Evolutionary conservation across 2,888 invertebrate genomes (phyloP), one percentile per base, ranked within the genome.

Genomic region (Drosophila bunnanda): DNA sequence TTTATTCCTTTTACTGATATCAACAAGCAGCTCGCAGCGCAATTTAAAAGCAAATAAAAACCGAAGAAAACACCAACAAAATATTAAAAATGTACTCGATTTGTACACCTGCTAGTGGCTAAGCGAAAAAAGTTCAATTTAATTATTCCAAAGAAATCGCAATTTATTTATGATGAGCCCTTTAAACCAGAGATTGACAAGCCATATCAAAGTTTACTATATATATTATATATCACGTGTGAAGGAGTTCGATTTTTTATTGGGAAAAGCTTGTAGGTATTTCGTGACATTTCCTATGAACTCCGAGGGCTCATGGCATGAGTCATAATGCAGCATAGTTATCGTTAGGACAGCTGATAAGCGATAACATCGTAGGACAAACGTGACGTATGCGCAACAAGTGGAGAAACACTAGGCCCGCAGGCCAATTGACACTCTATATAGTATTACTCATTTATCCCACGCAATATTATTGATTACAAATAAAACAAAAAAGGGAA

Each of bases 301-400:
- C 46, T 54, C 15, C 22, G 17, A 17, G 28, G 46, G 46, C 6
- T 17, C 12, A 28, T 15, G 12, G 1, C 3, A 13, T 64, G 67
- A 66, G 44, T 66, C 66, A 66, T 17, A 8, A 22, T 38, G 17
- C n/a, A 32, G 12, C 17, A 17, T 25, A 43, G 8, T 13, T 25
- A 13, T 46, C 20, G n/a, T 20, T 44, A 17, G 50, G 41, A 67
- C 48, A 39, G n/a, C 20, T 32, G 69, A 30, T 69, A 41, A 17
- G 41, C 50, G 70, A 69, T 68, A 67, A 67, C 39, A 17, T 50
- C 68, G 30, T 34, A 25, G 8, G 70, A 48, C 50, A 57, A 52
- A 68, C 50, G 4, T 68, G 69, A 68, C 69, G 69, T 69, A 68
- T 68, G 52, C 25, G 58, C 69, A 67, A 66, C 66, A 54, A 38